Conservation (phyloP, 2,797 vertebrate species). For the Ceryle rudis region DNA sequence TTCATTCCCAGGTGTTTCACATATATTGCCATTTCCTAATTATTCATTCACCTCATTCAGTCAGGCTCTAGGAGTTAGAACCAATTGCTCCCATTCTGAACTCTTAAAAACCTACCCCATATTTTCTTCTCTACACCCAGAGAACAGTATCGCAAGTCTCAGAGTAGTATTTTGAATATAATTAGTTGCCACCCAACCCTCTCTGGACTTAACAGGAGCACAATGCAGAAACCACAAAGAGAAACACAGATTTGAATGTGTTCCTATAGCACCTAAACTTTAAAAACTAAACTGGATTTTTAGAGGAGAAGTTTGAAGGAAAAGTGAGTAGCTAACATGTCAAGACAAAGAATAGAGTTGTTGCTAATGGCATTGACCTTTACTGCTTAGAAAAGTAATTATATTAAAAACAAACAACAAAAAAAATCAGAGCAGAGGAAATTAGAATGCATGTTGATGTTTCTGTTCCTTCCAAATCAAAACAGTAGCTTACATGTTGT, state of each 20-base stretch:
- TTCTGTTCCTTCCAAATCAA: slow-evolving; percentile 47
- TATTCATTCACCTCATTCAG: neutral
- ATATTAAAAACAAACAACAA: slow-evolving; percentile 17
- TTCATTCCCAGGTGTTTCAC: neutral
- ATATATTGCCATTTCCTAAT: neutral
- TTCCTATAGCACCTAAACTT: neutral
- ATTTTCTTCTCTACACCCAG: neutral
- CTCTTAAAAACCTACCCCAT: neutral
- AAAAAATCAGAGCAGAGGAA: slow-evolving; percentile 32
- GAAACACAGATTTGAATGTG: neutral
- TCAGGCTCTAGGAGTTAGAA: neutral
- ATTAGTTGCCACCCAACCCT: neutral
- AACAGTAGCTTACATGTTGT: slow-evolving; percentile 3
- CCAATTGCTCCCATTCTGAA: neutral
- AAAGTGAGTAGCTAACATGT: neutral
- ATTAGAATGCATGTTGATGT: slow-evolving; percentile 38
- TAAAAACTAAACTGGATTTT: neutral
- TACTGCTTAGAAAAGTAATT: slow-evolving; percentile 42
- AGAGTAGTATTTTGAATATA: neutral
- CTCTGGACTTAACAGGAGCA: neutral
- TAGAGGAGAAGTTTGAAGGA: neutral
- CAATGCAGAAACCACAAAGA: neutral
- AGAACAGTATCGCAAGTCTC: neutral
- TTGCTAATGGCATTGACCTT: slow-evolving; percentile 11
- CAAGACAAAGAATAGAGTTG: slow-evolving; percentile 34